These are phyloP conservation scores for Pasiphila rectangulata DNA, from an alignment of 2,888 invertebrate genomes.

Conservation along the genomic window DNA sequence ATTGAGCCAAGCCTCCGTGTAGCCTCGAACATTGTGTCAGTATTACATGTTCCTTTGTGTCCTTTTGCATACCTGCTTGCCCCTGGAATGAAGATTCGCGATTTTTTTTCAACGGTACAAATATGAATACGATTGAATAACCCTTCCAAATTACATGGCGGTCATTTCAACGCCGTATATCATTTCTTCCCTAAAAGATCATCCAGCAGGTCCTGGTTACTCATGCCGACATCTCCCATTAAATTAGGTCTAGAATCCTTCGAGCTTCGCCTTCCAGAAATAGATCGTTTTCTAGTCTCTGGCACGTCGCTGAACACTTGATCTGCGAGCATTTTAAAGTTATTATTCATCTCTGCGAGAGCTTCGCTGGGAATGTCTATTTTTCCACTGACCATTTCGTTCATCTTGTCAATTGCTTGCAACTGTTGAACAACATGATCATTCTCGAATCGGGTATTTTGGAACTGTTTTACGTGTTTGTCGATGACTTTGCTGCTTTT, in stretches of 20 bases:
- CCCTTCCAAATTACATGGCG: background rate
- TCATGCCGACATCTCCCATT: constrained; percentile 63
- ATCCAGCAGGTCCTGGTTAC: constrained; percentile 67
- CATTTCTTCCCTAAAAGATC: constrained; percentile 73
- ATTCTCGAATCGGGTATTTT: constrained; percentile 65
- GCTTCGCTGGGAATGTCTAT: constrained; percentile 58
- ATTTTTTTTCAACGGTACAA: background rate
- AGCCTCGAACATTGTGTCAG: too few species aligned
- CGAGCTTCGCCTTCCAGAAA: constrained; percentile 53
- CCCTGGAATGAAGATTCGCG: background rate
- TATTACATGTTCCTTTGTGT: too few species aligned
- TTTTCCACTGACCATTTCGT: constrained; percentile 63
- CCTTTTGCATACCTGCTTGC: too few species aligned
- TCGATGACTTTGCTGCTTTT: constrained; percentile 73
- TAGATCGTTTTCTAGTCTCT: constrained; percentile 55
- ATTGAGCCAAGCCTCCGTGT: too few species aligned
- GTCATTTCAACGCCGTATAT: constrained; percentile 39
- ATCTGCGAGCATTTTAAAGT: constrained; percentile 65
- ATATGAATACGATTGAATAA: constrained; percentile 2
- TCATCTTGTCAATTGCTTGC: constrained; percentile 75
- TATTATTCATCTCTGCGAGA: constrained; percentile 64
- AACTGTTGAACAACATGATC: constrained; percentile 74
- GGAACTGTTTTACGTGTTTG: constrained; percentile 73
- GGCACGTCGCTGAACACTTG: constrained; percentile 51
- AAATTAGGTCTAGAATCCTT: constrained; percentile 49